A percentile compares a stretch with the other conserved stretches of the same genome.
These are phyloP conservation scores for Dysidea cf. avara DNA, from an alignment of 37 sponge, comb jelly and placozoan species.

Conservation along the genomic window DNA sequence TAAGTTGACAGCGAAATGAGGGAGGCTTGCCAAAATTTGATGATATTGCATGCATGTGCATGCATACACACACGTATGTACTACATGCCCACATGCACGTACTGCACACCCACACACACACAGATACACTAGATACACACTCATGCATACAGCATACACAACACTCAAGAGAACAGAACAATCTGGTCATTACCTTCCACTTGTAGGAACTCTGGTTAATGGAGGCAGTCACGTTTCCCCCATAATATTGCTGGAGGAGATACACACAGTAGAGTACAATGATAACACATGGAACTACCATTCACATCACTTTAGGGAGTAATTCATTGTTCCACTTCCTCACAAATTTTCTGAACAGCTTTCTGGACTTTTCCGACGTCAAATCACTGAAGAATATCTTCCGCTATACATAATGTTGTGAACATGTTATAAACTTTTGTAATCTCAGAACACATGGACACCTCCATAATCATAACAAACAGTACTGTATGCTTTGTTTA, in stretches of 20 bases:
- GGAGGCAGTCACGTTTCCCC: conserved; percentile 43
- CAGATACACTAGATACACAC: conserved; percentile 19
- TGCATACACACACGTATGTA: conserved; percentile 1
- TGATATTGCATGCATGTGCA: neutral
- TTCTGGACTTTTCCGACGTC: conserved; percentile 59
- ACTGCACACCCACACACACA: conserved; percentile 10
- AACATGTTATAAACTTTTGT: too few species aligned
- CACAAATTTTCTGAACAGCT: conserved; percentile 82
- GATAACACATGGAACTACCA: neutral
- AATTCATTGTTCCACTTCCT: conserved; percentile 72
- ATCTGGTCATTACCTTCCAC: too few species aligned
- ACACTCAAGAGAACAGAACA: too few species aligned
- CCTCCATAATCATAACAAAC: neutral
- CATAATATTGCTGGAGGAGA: conserved; percentile 61
- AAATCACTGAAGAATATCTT: conserved; percentile 64
- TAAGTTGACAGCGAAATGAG: too few species aligned
- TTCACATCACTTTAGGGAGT: conserved; percentile 50
- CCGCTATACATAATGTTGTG: conserved; percentile 12
- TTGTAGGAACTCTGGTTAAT: conserved; percentile 55
- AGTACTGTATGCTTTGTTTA: neutral
- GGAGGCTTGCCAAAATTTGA: neutral
- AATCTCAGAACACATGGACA: too few species aligned
- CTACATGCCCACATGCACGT: conserved; percentile 14
- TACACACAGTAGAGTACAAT: neutral
- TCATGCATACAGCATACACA: neutral